A percentile compares a stretch with the other conserved stretches of the same genome.
Evolutionary conservation across 2,113 vertebrate genomes (phyloP).

Genomic region (Misgurnus anguillicaudatus): DNA sequence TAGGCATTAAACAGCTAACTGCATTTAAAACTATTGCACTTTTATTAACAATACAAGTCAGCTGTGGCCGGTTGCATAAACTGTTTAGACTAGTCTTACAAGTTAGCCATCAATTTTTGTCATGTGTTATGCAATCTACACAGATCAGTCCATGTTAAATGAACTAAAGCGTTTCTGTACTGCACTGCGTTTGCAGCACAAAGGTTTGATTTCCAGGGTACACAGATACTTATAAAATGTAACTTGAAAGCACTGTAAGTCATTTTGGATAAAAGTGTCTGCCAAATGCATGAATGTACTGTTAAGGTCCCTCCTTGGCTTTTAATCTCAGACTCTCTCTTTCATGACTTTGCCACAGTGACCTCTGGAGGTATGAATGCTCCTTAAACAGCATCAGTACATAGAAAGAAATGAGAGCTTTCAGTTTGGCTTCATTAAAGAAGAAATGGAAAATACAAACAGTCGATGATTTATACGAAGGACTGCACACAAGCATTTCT

Average conservation of each 20-base stretch:
- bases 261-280: no score
- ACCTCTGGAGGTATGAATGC: slow-evolving; percentile 35
- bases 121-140: background rate
- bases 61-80: no score
- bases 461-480: slow-evolving; percentile 41
- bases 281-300: background rate
- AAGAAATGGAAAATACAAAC: slow-evolving; percentile 36
- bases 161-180: background rate
- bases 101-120: no score
- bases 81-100: no score
- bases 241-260: no score
- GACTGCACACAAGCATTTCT: slow-evolving; percentile 10
- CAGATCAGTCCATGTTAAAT: background rate
- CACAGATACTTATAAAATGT: no score
- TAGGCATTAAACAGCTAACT: background rate
- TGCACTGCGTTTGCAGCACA: no score
- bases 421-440: slow-evolving; percentile 51
- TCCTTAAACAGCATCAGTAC: background rate
- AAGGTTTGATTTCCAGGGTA: no score
- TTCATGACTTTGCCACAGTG: slow-evolving; percentile 32
- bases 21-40: background rate
- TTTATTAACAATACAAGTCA: background rate
- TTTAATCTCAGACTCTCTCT: slow-evolving; percentile 15
- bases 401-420: background rate
- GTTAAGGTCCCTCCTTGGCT: background rate